Evolutionary conservation across 35 echinoderm and acorn worm species (phyloP), one percentile per base, ranked within the genome.

Genomic region (Apostichopus japonicus): DNA sequence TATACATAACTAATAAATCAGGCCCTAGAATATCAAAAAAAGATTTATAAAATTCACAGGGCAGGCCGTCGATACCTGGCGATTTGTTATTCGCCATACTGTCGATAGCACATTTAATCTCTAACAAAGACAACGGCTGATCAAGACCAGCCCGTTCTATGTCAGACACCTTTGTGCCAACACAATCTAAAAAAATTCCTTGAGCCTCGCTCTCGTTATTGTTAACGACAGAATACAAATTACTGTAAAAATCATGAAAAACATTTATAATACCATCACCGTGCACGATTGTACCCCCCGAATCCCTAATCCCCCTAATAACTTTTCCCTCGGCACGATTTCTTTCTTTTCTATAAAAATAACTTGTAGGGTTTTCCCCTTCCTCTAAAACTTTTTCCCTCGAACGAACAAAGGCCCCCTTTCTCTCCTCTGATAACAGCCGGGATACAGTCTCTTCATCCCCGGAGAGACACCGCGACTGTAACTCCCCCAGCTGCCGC

Each of bases 31-130:
- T 73, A 65, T 89, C 25, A 54, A 82, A 54, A 82, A 82, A 82
- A 13, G 10, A 4, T 24, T 54, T 15, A 4, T 53, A 51, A 82
- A 82, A 52, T n/a, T 82, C 79, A 82, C 15, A 52, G 8, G 94
- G 83, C 0, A 95, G 14, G 8, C 94, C 94, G 76, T 95, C 94
- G 53, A 87, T 62, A 23, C 94, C 90, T 19, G 94, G 94, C 5
- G 80, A 79, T 24, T 92, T 95, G 65, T 95, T 83, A 24, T 81
- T 90, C 5, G 44, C 6, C 73, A 83, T 91, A 17, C 33, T 13
- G 57, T 22, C 22, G 5, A 94, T 24, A 22, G 87, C 88, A 8
- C 86, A 84, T 24, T 91, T 65, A 84, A 91, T 54, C 76, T 94
- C 93, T 13, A 19, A 10, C 13, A 90, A 51, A 7, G 33, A 25